Evolutionary conservation across 2,888 invertebrate genomes (phyloP).

Genomic region (Chrysotoxum bicinctum): DNA sequence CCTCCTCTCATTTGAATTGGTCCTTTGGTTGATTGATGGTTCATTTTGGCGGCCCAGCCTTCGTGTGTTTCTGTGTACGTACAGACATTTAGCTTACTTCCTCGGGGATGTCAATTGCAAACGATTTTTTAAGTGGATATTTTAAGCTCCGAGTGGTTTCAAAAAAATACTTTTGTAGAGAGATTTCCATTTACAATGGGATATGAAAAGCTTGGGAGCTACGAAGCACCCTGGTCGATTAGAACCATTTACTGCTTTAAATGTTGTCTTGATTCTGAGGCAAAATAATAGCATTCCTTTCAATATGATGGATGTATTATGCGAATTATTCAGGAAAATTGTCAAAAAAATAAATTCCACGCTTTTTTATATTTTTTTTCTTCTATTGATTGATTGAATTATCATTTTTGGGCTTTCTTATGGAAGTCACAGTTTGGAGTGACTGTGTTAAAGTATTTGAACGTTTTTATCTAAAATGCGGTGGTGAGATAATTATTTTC

Average conservation of each 20-base stretch:
- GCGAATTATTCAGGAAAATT: conserved; percentile 4
- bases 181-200: conserved; percentile 9
- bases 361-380: neutral
- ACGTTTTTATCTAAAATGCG: neutral
- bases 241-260: conserved; percentile 46
- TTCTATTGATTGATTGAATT: neutral
- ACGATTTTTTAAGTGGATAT: conserved; percentile 63
- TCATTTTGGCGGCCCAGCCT: conserved; percentile 35
- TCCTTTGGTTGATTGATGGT: conserved; percentile 63
- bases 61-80: neutral
- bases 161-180: neutral
- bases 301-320: conserved; percentile 4
- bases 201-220: neutral
- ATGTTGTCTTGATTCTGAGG: conserved; percentile 18
- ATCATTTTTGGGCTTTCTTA: neutral
- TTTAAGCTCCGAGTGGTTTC: conserved; percentile 55
- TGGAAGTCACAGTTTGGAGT: neutral
- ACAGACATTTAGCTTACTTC: conserved; percentile 36
- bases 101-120: conserved; percentile 61
- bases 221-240: conserved; percentile 39
- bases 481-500: neutral
- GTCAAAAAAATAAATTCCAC: neutral
- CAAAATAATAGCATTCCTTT: neutral
- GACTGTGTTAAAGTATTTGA: neutral
- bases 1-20: conserved; percentile 4